Evolutionary conservation across 2,888 invertebrate genomes (phyloP), one percentile per base, ranked within the genome.

Genomic region (Leucophenga montana): DNA sequence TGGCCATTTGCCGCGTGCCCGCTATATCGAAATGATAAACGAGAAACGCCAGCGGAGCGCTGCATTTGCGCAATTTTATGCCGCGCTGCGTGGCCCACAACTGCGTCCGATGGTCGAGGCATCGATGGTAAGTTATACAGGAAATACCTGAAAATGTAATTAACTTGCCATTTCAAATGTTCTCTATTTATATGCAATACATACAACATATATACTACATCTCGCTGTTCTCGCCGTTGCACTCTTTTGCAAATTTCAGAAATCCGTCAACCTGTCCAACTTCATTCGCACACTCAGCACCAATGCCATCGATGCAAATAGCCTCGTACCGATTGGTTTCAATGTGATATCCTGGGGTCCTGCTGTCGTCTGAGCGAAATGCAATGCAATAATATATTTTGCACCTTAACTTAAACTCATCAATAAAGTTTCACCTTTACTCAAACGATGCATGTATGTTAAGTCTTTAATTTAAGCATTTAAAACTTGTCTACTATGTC

Each of bases 321-420:
- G 76, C 5, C 71, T 86, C 57, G 79, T 82, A 64, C 66, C 69
- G n/a, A 77, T 85, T 62, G 85, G 76, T 3, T 83, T 76, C 61
- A 70, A 82, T 54, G 84, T 86, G 61, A 78, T 86, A 48, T 85
- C 86, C 18, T 86, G 86, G 86, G 86, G 85, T 4, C 85, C 85
- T 3, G 56, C 54, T 1, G 16, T 22, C 14, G 56, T 33, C 13
- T 6, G 27, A 31, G 13, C 6, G 9, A 33, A 59, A n/a, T 27
- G 50, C 33, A 31, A 11, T n/a, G 16, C 2, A 22, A 27, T n/a
- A 8, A 50, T 50, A 4, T 13, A 18, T 5, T 50, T 50, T n/a
- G 16, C 50, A 14, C 13, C 27, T 31, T 8, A 33, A 59, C 31
- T 59, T 59, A 16, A 33, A 56, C 22, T 56, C 22, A 14, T 22